These are phyloP conservation scores for Melopsittacus undulatus DNA, from an alignment of 2,797 vertebrate species.

Conservation along the genomic window DNA sequence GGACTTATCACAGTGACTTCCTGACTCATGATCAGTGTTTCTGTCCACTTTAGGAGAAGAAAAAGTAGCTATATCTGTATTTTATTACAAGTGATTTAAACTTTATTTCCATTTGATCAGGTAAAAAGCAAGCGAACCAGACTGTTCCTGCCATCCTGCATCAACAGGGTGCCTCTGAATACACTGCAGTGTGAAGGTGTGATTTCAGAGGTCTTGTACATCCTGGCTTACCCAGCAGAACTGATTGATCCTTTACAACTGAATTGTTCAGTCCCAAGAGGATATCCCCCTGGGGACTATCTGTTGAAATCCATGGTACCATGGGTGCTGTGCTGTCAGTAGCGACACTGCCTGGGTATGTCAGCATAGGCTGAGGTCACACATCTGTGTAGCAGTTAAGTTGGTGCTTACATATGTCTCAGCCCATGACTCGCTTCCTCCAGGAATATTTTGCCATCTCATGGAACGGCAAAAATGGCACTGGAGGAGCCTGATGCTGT, in stretches of 20 bases:
- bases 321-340: neutral
- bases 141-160: neutral
- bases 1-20: neutral
- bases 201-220: neutral
- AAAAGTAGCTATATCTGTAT: neutral
- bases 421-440: accelerated
- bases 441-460: neutral
- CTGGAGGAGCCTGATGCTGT: accelerated
- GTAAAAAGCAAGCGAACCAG: neutral
- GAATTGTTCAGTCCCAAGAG: neutral
- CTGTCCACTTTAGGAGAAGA: neutral
- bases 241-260: neutral
- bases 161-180: neutral
- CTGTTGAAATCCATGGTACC: neutral
- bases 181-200: accelerated
- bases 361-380: neutral
- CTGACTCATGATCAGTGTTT: neutral
- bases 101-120: neutral
- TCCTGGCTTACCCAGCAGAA: neutral
- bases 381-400: neutral
- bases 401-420: accelerated
- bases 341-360: accelerated
- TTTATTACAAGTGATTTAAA: neutral
- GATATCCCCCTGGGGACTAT: neutral
- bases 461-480: accelerated